Base-by-base conservation (phyloP, 2,888 invertebrate species). In the Saturnia pavonia region DNA sequence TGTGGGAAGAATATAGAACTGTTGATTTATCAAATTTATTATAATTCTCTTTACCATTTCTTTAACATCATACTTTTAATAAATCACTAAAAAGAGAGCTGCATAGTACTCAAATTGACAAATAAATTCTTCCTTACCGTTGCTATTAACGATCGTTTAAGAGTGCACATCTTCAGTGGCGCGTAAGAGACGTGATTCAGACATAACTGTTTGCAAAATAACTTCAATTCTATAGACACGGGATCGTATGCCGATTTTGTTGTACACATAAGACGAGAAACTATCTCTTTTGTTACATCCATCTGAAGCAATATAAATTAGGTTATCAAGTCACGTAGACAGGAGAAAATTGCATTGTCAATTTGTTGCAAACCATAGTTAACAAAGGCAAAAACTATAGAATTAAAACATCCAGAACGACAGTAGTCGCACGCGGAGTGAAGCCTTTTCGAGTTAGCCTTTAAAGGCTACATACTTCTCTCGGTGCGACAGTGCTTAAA, bases 121-220 rank as follows among this genome's bases (percentile, higher is more conserved):
- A n/a, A n/a, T n/a, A n/a, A 70, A 66, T 12, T 16, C 4, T 48
- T 4, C 66, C 67, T 71, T 34, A 76, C 74, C 67, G 76, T 72
- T 16, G 90, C 88, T 14, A 93, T 83, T 14, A 94, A 80, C 3
- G 88, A 80, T 76, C 94, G 82, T 70, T 90, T 88, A 57, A 94
- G 75, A 0, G 83, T 86, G 73, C 91, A 92, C 48, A 94, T 85
- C 34, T 92, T 91, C 66, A 91, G 84, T 0, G 92, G 92, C 0
- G 89, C 85, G 73, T 92, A 94, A n/a, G 88, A 81, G 1, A 90
- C 77, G 1, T 88, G 85, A 72, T 91, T 87, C 65, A 94, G 87
- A 2, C 87, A 66, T 14, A 94, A 73, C 70, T 91, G 91, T 1
- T 86, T 80, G 12, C 86, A 91, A 81, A 94, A 94, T 57, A 89